A percentile compares a stretch with the other conserved stretches of the same genome.
Conservation (phyloP, 2,797 vertebrate species). For the Oreochromis mossambicus region DNA sequence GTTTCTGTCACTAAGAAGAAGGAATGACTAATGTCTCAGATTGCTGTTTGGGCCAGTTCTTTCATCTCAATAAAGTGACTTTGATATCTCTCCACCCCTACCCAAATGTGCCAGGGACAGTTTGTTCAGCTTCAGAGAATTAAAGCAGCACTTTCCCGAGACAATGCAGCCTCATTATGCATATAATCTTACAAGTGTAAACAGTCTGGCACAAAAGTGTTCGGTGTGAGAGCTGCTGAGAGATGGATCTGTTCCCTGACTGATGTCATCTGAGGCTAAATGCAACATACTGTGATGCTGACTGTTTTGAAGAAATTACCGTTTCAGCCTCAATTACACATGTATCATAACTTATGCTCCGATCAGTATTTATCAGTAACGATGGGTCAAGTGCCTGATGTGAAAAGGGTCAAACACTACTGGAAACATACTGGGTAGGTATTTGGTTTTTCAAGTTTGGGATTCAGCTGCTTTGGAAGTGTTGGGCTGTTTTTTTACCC, state of each 20-base stretch:
- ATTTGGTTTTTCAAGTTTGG: rapidly evolving
- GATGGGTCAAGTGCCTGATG: not conserved
- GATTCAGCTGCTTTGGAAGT: not conserved
- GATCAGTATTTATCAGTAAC: not conserved
- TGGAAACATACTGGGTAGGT: too few relatives aligned
- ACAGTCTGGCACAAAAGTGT: slow-evolving; percentile 38
- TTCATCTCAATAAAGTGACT: slow-evolving; percentile 64
- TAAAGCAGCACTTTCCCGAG: slow-evolving; percentile 46
- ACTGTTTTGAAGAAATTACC: not conserved
- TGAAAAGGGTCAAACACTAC: not conserved
- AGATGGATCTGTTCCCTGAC: slow-evolving; percentile 25
- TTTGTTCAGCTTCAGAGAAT: slow-evolving; percentile 52
- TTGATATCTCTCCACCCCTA: slow-evolving; percentile 46
- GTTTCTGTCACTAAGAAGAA: slow-evolving; percentile 64
- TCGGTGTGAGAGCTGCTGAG: slow-evolving; percentile 14
- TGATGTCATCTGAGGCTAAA: slow-evolving; percentile 19
- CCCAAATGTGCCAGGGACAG: slow-evolving; percentile 55
- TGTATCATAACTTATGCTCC: not conserved
- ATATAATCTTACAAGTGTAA: slow-evolving; percentile 53
- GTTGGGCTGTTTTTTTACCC: not conserved
- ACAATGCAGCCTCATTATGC: slow-evolving; percentile 62
- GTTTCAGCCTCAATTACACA: not conserved
- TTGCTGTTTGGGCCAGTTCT: slow-evolving; percentile 49
- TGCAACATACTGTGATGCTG: not conserved
- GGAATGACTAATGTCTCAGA: slow-evolving; percentile 64